These are phyloP conservation scores for Drosophila nikananu DNA, from an alignment of 1,140 invertebrate species.

Conservation along the genomic window DNA sequence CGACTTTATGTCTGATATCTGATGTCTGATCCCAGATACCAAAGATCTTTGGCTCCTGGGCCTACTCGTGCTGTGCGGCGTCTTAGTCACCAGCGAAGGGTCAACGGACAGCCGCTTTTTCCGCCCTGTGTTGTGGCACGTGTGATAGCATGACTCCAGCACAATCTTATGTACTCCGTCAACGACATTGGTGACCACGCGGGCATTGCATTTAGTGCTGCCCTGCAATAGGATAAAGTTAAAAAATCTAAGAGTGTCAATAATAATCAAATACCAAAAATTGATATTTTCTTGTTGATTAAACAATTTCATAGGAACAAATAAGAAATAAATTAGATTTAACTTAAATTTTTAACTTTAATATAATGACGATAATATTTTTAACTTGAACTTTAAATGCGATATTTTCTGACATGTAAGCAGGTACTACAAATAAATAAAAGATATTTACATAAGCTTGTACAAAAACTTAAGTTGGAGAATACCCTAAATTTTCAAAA, in stretches of 20 bases:
- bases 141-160: slow-evolving; percentile 76
- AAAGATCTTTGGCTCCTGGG: slow-evolving; percentile 21
- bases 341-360: too few relatives aligned
- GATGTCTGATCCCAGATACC: neutral
- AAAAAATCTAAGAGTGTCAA: neutral
- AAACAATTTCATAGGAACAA: neutral
- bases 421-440: too few relatives aligned
- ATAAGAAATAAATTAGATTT: neutral
- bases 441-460: too few relatives aligned
- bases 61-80: neutral
- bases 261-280: neutral
- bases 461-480: too few relatives aligned
- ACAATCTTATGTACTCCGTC: slow-evolving; percentile 81
- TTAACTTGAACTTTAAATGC: too few relatives aligned
- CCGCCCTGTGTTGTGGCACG: slow-evolving; percentile 68
- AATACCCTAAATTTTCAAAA: too few relatives aligned
- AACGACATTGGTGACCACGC: slow-evolving; percentile 80
- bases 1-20: slow-evolving; percentile 31
- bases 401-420: too few relatives aligned
- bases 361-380: neutral
- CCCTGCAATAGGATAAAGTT: slow-evolving; percentile 53
- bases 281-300: neutral
- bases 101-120: slow-evolving; percentile 64
- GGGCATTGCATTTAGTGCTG: slow-evolving; percentile 83
- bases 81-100: slow-evolving; percentile 10